Base-by-base conservation (phyloP, 2,113 vertebrate genomes). In the Melospiza georgiana region DNA sequence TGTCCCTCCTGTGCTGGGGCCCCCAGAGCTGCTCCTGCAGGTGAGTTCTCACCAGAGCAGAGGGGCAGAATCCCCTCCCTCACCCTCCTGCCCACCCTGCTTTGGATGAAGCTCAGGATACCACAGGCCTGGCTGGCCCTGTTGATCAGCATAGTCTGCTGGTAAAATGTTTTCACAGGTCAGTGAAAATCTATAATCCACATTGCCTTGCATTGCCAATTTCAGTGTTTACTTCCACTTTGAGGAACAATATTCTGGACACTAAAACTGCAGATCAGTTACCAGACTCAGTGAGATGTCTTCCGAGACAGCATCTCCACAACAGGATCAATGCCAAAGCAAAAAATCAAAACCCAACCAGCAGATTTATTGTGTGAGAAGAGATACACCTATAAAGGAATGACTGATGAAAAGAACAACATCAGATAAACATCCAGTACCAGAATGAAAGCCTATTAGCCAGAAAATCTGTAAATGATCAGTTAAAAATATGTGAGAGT, bases 31-130 rank as follows among this genome's bases (percentile, higher is more conserved):
- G 46, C 30, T 0, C 5, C 12, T 75, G 8, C 39, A 67, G 14
- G 9, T 30, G 20, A 20, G 16, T 1, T 61, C 12, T 39, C n/a
- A 46, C 13, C 24, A 33, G 21, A 51, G 27, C 13, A 46, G 39
- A 67, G 39, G 20, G 19, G 2, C 24, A 48, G 28, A 75, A 54
- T 54, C 21, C 17, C 24, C 16, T 62, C 25, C 6, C 11, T 30
- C 0, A 0, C 17, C 28, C 27, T 75, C n/a, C 54, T 75, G n/a
- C 0, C n/a, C n/a, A 30, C 0, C 0, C 5, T 41, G 15, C 13
- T 30, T 15, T 37, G 19, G 71, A 30, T 54, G 21, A 4, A 61
- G 28, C 14, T 28, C 9, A n/a, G 28, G 28, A 31, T 2, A 25
- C 5, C 3, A 5, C 0, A 21, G 24, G 20, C 11, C 54, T 62